Percentiles rank a stretch among this genome's conserved stretches.
These are phyloP conservation scores for Acanthis flammea DNA, from an alignment of 2,797 vertebrate species.

Conservation along the genomic window DNA sequence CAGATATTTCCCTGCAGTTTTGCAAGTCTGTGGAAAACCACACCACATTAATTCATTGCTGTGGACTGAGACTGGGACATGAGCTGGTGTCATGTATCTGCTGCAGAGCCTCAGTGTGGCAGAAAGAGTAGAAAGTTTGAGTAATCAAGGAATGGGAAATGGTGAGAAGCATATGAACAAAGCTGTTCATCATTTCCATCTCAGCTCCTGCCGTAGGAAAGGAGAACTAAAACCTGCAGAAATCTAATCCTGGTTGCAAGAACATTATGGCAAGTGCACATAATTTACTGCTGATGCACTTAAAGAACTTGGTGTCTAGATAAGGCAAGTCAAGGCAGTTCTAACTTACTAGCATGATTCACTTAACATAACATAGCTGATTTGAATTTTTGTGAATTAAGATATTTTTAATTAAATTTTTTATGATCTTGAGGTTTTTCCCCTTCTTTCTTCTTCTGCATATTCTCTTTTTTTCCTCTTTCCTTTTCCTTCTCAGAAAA, in stretches of 20 bases:
- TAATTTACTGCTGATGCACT: constrained; percentile 36
- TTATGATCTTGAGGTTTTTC: neutral
- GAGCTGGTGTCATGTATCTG: neutral
- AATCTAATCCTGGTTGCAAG: constrained; percentile 7
- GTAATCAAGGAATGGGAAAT: neutral
- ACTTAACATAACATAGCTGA: neutral
- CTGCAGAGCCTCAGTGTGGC: neutral
- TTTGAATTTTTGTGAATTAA: neutral
- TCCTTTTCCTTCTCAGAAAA: neutral
- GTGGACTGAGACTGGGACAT: neutral
- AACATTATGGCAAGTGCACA: neutral
- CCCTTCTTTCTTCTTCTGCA: neutral
- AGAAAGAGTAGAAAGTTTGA: neutral
- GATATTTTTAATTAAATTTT: neutral
- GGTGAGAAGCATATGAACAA: neutral
- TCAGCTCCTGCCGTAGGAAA: neutral
- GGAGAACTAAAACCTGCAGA: constrained; percentile 17
- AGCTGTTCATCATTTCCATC: neutral
- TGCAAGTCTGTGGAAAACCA: constrained; percentile 5
- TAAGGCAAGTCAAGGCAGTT: constrained; percentile 20
- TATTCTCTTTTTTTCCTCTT: neutral
- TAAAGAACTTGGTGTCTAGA: constrained; percentile 22
- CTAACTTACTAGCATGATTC: constrained; percentile 18
- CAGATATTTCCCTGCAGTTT: constrained; percentile 11
- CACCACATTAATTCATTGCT: neutral